Conservation (phyloP, 1,140 invertebrate species). For the Rhysida immarginata region DNA sequence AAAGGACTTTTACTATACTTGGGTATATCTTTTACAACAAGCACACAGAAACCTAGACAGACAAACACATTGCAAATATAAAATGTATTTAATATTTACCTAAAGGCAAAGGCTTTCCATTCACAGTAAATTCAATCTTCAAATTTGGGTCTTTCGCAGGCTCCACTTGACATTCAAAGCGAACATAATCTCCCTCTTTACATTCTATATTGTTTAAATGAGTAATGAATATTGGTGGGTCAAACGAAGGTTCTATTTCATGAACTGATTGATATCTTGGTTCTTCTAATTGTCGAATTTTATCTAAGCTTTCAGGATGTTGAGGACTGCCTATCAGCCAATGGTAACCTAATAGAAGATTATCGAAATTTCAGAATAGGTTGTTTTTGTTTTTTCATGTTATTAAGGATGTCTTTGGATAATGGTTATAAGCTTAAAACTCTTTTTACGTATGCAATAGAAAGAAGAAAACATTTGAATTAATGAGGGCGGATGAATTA, state of each 20-base stretch:
- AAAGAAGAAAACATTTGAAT: no score
- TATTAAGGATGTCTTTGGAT: no score
- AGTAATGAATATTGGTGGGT: conserved; percentile 72
- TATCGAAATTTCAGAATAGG: no score
- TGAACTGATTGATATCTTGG: conserved; percentile 39
- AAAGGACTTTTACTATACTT: no score
- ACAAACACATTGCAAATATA: no score
- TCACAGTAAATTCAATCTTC: conserved; percentile 40
- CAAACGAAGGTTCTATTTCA: conserved; percentile 58
- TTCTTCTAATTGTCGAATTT: conserved; percentile 71
- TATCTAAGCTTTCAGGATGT: conserved; percentile 75
- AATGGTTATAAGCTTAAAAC: no score
- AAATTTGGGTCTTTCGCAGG: conserved; percentile 87
- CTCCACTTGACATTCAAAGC: conserved; percentile 89
- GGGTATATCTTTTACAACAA: no score
- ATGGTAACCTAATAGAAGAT: conserved; percentile 51
- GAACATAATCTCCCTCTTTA: conserved; percentile 74
- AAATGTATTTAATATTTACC: conserved; percentile 5
- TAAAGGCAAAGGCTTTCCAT: conserved; percentile 17
- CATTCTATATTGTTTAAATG: conserved; percentile 81
- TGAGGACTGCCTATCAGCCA: conserved; percentile 75
- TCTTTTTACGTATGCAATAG: no score
- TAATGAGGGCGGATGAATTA: no score
- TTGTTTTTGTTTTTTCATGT: no score
- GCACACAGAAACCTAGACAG: no score